Evolutionary conservation across 2,888 invertebrate genomes (phyloP).

Genomic region (Melanophora roralis): DNA sequence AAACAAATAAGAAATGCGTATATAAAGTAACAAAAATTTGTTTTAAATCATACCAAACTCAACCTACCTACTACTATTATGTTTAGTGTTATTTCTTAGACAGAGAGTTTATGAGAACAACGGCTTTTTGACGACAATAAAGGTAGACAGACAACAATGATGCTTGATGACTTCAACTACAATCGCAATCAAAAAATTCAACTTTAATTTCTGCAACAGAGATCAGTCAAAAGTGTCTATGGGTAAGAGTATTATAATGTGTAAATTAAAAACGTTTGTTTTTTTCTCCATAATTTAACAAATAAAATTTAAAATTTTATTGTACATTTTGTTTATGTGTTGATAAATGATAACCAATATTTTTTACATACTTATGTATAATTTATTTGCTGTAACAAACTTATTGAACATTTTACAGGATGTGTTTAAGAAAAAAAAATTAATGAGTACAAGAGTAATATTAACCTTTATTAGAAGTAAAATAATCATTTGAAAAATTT

Average conservation of each 20-base stretch:
- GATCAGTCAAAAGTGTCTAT: constrained; percentile 9
- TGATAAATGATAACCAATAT: not conserved
- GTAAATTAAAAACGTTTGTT: not conserved
- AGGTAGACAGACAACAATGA: not conserved
- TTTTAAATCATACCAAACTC: constrained; percentile 41
- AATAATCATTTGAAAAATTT: no score
- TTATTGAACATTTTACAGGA: constrained; percentile 23
- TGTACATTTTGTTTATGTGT: constrained; percentile 15
- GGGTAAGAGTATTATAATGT: constrained; percentile 49
- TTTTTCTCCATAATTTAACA: not conserved
- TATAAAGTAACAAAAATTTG: not conserved
- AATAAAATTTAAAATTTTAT: constrained; percentile 26
- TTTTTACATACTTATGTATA: no score
- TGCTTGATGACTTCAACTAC: not conserved
- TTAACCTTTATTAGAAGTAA: constrained; percentile 53
- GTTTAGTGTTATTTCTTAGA: constrained; percentile 57
- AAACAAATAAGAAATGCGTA: not conserved
- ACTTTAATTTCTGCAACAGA: not conserved
- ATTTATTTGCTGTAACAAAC: constrained; percentile 19
- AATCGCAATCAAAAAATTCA: not conserved
- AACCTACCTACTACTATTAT: no score
- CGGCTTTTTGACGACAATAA: not conserved
- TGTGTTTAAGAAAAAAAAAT: not conserved
- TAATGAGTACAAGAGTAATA: not conserved
- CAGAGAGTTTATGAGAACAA: constrained; percentile 48